Conservation (phyloP, 2,797 vertebrate species). For the Neosilurus mollespiculum region DNA sequence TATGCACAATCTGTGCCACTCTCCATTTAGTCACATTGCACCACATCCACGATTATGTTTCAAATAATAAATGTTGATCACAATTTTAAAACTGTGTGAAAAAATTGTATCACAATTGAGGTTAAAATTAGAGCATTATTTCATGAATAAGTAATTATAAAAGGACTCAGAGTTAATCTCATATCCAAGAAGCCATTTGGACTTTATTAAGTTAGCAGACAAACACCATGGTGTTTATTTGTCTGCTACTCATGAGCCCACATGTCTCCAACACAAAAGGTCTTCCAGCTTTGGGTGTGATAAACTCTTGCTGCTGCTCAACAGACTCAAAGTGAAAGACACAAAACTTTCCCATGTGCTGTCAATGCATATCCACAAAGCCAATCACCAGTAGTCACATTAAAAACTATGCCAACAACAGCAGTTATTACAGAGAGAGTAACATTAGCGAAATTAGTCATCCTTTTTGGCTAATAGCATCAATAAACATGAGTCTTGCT, state of each 20-base stretch:
- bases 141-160: constrained; percentile 55
- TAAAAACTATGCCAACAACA: constrained; percentile 77
- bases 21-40: constrained; percentile 9
- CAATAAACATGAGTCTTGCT: constrained; percentile 88
- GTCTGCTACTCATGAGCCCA: constrained; percentile 67
- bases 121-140: constrained; percentile 49
- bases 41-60: constrained; percentile 27
- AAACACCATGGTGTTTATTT: constrained; percentile 67
- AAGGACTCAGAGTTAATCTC: constrained; percentile 54
- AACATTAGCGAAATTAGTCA: constrained; percentile 99
- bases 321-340: constrained; percentile 58
- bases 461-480: constrained; percentile 94
- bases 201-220: constrained; percentile 59
- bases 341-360: constrained; percentile 40
- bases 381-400: constrained; percentile 56
- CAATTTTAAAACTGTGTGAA: constrained; percentile 20
- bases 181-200: constrained; percentile 55
- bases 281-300: constrained; percentile 55
- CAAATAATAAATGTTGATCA: constrained; percentile 33
- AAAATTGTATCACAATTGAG: constrained; percentile 26
- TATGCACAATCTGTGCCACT: constrained; percentile 2
- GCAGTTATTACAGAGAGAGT: constrained; percentile 89
- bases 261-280: constrained; percentile 65
- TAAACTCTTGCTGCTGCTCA: constrained; percentile 45
- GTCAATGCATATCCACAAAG: constrained; percentile 29